phyloP scores from a whole-genome alignment of 2,888 invertebrate species.

The Antitype chi region DNA sequence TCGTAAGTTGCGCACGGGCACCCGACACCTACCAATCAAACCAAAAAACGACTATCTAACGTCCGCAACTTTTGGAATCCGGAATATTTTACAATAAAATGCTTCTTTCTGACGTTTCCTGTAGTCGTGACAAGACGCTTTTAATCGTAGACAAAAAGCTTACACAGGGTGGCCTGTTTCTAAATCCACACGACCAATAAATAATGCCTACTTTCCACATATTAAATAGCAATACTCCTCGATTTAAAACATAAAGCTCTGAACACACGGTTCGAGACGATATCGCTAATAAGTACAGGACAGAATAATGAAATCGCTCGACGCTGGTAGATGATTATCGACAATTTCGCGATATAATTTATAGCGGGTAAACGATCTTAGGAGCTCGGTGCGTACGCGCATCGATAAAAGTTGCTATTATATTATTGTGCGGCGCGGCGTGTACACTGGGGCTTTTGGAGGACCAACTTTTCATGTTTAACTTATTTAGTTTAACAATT shows the following conservation, averaged over 20 bases:
- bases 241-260: constrained; percentile 45
- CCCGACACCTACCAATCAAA: not conserved
- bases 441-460: constrained; percentile 62
- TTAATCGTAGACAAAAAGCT: not conserved
- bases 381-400: constrained; percentile 80
- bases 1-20: not conserved
- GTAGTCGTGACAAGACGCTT: not conserved
- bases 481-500: not conserved
- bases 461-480: not conserved
- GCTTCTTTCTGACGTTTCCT: not conserved
- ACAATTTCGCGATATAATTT: constrained; percentile 84
- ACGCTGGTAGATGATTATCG: constrained; percentile 83
- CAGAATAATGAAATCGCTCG: constrained; percentile 80
- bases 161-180: not conserved
- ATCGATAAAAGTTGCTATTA: constrained; percentile 84
- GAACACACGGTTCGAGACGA: constrained; percentile 56
- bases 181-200: constrained; percentile 23
- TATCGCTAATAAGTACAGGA: constrained; percentile 77
- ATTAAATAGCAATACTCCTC: constrained; percentile 30
- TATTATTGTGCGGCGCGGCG: constrained; percentile 67
- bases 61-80: not conserved
- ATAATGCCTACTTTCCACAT: constrained; percentile 29
- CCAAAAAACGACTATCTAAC: not conserved
- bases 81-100: not conserved
- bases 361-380: constrained; percentile 79